Evolutionary conservation across 2,797 vertebrate species (phyloP), one percentile per base, ranked within the genome.

Genomic region (Schizothorax lantsangensis): DNA sequence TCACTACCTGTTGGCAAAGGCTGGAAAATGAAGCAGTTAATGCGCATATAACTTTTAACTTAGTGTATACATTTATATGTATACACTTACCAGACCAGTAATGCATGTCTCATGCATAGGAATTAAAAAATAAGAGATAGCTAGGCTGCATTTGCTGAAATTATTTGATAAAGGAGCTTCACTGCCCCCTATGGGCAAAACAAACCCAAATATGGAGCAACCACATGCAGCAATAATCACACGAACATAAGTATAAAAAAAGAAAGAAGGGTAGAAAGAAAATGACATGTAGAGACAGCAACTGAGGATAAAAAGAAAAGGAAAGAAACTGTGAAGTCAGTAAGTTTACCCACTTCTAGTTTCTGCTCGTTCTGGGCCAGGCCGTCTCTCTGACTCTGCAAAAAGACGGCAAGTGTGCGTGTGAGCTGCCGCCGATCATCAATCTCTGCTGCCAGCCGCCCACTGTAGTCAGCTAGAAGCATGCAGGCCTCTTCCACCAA

Each of bases 401-500:
- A 95, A 93, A 98, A 99, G 92, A 97, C 96, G 0, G 96, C 96
- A 85, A 99, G 96, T 88, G 98, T 98, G 89, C 97, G 97, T 2
- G 97, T 98, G 79, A 99, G 97, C 89, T 99, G 98, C 89, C 97
- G 96, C 84, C 98, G 96, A 92, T 99, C 98, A 90, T 99, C 98
- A 86, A 99, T 98, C 94, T 99, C 98, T 75, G 98, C 98, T 9
- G 98, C 98, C 95, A 99, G 92, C 90, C 98, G 98, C 75, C 98
- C 98, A 72, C 98, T 99, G 95, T 99, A 99, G 95, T 99, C 98
- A 82, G 98, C 98, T 91, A 99, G 95, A 91, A 99, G 92, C 97
- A 99, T 98, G 94, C 98, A 99, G 88, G 98, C 98, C 93, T 99
- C 98, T 93, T 99, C 98, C 93, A 99, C 98, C 95, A 98, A 95